Percentiles rank a stretch among this genome's conserved stretches.
Conservation (phyloP, 1,140 invertebrate genomes). For the Dendrolimus kikuchii region DNA sequence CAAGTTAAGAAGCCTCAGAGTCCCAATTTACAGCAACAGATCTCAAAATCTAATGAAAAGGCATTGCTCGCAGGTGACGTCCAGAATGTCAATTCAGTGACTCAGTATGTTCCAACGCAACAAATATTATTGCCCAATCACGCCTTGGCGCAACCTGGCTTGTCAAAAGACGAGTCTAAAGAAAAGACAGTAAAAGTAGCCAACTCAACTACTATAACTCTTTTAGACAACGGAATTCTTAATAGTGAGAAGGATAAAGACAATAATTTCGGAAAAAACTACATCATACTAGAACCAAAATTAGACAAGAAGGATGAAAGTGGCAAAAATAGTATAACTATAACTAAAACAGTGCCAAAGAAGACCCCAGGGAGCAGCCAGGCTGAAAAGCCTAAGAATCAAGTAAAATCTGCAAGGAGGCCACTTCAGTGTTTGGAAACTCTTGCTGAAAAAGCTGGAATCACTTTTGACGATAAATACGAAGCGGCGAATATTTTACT, state of each 20-base stretch:
- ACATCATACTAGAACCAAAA: conserved; percentile 61
- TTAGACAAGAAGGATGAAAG: conserved; percentile 59
- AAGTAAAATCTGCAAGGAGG: conserved; percentile 47
- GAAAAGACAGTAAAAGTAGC: conserved; percentile 61
- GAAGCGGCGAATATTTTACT: conserved; percentile 75
- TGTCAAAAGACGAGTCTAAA: conserved; percentile 51
- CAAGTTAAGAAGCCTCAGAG: conserved; percentile 54
- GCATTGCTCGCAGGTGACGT: conserved; percentile 26
- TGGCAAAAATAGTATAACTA: conserved; percentile 62
- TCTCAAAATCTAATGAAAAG: conserved; percentile 44
- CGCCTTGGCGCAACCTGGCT: conserved; percentile 27
- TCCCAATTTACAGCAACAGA: conserved; percentile 39
- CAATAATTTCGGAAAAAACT: conserved; percentile 54
- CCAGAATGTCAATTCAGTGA: conserved; percentile 40
- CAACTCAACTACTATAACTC: conserved; percentile 61
- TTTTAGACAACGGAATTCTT: conserved; percentile 50
- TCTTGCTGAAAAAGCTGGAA: conserved; percentile 77
- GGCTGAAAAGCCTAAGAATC: conserved; percentile 38
- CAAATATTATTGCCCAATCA: conserved; percentile 48
- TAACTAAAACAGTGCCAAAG: conserved; percentile 55
- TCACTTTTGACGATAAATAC: conserved; percentile 79
- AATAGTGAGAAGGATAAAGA: conserved; percentile 59
- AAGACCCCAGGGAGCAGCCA: conserved; percentile 40
- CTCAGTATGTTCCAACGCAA: conserved; percentile 54
- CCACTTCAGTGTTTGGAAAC: conserved; percentile 79